Base-by-base conservation (phyloP, 1,140 invertebrate genomes). In the Catajapyx aquilonaris region DNA sequence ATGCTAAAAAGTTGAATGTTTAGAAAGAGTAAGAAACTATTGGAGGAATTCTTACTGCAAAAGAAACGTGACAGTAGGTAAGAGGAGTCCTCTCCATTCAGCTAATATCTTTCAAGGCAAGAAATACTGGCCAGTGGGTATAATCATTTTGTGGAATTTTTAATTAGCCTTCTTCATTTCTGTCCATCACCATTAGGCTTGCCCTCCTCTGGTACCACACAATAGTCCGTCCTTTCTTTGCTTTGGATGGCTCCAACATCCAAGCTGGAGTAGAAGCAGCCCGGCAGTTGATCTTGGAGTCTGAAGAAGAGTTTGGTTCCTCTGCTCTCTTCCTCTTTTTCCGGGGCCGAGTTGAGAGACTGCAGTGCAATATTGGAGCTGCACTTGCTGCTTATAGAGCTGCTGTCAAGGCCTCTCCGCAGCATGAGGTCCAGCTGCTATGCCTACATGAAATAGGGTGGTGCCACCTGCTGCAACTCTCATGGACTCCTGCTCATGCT, bases 171-270 rank as follows among this genome's bases (percentile, higher is more conserved):
- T n/a, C n/a, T n/a, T n/a, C n/a, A n/a, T n/a, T n/a, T n/a, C n/a
- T n/a, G n/a, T n/a, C n/a, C n/a, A n/a, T n/a, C n/a, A n/a, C n/a
- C n/a, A n/a, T n/a, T 41, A 74, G 72, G 11, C 59, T 80, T 40
- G 63, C 69, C 0, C 51, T 80, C 25, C 49, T 79, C 20, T 79
- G 75, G 73, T 79, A 77, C 49, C 73, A 78, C 45, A 77, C 74
- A 2, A 72, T 78, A 20, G 65, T 78, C 1, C 56, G 69, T 20
- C 75, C 74, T 21, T 76, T 76, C 51, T 77, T 75, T 47, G 70
- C 68, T 2, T 53, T 76, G 5, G 72, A 78, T 48, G 72, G 71
- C 2, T 57, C 51, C 18, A 69, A 71, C 47, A 60, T 68, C 0
- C 52, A 59, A 46, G 66, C 66, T 15, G 71, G 71, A 1, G 62